phyloP scores from a whole-genome alignment of 1,140 invertebrate genomes.

The Delia radicum region DNA sequence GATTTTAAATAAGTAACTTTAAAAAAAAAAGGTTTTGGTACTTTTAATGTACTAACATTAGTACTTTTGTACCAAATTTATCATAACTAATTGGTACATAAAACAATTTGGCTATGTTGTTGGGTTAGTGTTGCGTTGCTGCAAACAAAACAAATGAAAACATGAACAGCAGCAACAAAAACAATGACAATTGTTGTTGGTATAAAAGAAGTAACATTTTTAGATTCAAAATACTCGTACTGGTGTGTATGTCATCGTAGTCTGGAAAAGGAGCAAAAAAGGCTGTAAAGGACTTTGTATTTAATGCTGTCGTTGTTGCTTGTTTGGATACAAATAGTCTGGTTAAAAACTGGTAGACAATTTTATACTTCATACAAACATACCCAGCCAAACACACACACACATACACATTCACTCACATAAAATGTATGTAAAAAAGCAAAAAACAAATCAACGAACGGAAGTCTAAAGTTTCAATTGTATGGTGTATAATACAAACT shows the following conservation, averaged over 20 bases:
- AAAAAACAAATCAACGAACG: too few species aligned
- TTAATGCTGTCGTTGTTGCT: background rate
- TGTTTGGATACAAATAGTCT: background rate
- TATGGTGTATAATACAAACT: background rate
- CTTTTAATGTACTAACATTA: background rate
- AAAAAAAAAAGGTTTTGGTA: too few species aligned
- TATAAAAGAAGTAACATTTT: background rate
- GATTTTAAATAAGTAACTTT: too few species aligned
- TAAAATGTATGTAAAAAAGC: too few species aligned
- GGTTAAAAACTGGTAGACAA: conserved; percentile 3
- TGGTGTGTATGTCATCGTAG: background rate
- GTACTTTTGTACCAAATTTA: background rate
- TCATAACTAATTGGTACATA: background rate
- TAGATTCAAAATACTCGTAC: background rate
- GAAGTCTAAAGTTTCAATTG: conserved; percentile 18
- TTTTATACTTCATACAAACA: background rate
- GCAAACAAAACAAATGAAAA: background rate
- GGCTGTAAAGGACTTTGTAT: background rate
- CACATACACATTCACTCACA: background rate
- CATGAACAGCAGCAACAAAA: background rate
- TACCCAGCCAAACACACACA: background rate
- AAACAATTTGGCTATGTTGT: background rate
- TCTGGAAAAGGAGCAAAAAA: background rate
- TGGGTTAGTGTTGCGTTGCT: background rate
- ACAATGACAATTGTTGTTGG: background rate